Percentiles rank a stretch among this genome's conserved stretches.
Conservation (phyloP, 2,113 vertebrate species). For the Microcebus griseorufus region DNA sequence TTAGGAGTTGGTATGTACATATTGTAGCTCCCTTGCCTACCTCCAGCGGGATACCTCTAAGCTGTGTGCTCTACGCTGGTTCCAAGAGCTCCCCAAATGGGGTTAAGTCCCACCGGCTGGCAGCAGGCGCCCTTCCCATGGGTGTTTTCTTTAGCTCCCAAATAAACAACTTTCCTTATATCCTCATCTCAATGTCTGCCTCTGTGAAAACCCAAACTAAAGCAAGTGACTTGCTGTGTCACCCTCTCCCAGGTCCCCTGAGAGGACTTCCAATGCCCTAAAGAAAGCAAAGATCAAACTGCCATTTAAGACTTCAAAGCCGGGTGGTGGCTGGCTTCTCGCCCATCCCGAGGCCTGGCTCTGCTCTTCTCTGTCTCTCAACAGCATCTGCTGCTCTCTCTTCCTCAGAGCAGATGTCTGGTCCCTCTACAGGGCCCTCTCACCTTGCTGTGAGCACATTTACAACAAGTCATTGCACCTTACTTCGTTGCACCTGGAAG, state of each 20-base stretch:
- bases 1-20: accelerated
- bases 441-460: conserved; percentile 39
- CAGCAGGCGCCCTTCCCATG: accelerated
- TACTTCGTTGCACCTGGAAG: not conserved
- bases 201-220: not conserved
- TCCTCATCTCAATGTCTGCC: not conserved
- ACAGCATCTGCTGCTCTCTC: conserved; percentile 29
- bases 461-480: conserved; percentile 43
- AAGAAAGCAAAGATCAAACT: not conserved
- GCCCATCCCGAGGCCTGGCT: not conserved
- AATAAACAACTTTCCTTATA: not conserved
- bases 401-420: conserved; percentile 32
- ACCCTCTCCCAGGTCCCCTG: not conserved
- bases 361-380: not conserved
- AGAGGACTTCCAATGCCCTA: not conserved
- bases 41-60: not conserved
- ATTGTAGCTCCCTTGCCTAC: accelerated
- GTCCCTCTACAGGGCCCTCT: conserved; percentile 3
- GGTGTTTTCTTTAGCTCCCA: not conserved
- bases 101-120: accelerated
- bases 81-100: not conserved
- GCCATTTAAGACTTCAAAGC: not conserved
- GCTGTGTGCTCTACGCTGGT: accelerated
- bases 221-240: not conserved
- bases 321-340: not conserved